Evolutionary conservation across 1,140 invertebrate genomes (phyloP).

Genomic region (Stegodyphus mimosarum): DNA sequence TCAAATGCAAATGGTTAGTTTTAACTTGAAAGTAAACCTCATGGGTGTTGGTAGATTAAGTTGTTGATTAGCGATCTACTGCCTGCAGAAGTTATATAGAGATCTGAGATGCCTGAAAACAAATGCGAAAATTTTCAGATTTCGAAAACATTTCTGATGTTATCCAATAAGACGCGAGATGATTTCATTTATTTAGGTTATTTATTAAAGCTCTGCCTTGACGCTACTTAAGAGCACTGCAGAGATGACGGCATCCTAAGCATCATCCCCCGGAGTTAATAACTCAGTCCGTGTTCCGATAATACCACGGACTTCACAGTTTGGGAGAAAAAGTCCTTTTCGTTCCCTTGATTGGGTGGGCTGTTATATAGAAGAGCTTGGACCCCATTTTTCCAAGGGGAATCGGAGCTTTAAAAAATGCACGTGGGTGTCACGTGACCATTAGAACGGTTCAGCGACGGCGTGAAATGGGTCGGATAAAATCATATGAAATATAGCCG

Average conservation of each 20-base stretch:
- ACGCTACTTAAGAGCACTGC: neutral
- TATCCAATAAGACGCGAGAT: too few species aligned
- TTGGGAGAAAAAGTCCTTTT: neutral
- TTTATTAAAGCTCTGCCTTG: too few species aligned
- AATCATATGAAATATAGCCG: conserved; percentile 54
- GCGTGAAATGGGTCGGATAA: conserved; percentile 54
- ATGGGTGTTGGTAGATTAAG: too few species aligned
- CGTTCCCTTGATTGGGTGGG: conserved; percentile 36
- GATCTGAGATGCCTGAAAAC: too few species aligned
- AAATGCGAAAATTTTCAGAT: too few species aligned
- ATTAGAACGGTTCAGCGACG: conserved; percentile 43
- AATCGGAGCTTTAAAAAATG: conserved; percentile 26
- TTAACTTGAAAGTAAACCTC: too few species aligned
- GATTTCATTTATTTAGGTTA: too few species aligned
- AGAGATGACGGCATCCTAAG: neutral
- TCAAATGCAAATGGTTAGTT: too few species aligned
- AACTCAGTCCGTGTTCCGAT: conserved; percentile 26
- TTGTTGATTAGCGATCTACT: too few species aligned
- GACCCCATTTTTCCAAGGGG: neutral
- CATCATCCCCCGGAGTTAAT: conserved; percentile 7
- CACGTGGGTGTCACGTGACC: conserved; percentile 45
- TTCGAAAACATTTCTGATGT: too few species aligned
- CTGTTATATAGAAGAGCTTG: neutral
- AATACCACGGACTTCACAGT: conserved; percentile 10
- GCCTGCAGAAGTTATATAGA: too few species aligned